Evolutionary conservation across 2,113 vertebrate genomes (phyloP), one percentile per base, ranked within the genome.

Genomic region (Pteruthius melanotis): DNA sequence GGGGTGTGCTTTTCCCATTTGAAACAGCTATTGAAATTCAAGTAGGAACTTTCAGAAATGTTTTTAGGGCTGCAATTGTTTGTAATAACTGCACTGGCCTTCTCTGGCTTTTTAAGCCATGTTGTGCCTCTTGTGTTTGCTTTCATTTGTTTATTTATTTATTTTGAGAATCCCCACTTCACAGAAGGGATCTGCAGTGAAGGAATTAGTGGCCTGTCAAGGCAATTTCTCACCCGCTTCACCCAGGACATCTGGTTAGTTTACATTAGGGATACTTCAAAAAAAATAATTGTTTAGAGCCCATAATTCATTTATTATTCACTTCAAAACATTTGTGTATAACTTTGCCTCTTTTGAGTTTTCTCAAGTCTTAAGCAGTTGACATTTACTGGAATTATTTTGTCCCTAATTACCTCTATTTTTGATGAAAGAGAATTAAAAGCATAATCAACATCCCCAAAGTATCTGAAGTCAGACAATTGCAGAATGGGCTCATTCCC

Each of bases 391-490:
- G 69, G 89, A 94, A 87, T 96, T 78, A 88, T 83, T 97, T 83
- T 87, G 72, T 96, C 87, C 89, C 76, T 94, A 90, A 95, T 96
- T 96, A 80, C 91, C 69, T 97, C 74, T 87, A 6, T 61, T 87
- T 94, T 65, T 95, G 84, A 95, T 97, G 92, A 83, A 94, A 74
- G 95, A 90, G 93, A 95, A 94, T 97, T 95, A 95, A 95, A 63
- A 78, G 53, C 33, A 8, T 96, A 95, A 95, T 96, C 87, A 96
- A 60, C 95, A 88, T 92, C 76, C 89, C 75, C 60, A 22, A 93
- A 90, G 93, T 82, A 65, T 90, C 84, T 85, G 30, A 64, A 94
- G 86, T 54, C 83, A 91, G 84, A 52, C 54, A 91, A 22, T 35
- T 81, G 88, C 89, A 40, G 83, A 59, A 70, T 15, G 31, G 30